Base-by-base conservation (phyloP, 2,888 invertebrate genomes). In the Leptinotarsa juncta region DNA sequence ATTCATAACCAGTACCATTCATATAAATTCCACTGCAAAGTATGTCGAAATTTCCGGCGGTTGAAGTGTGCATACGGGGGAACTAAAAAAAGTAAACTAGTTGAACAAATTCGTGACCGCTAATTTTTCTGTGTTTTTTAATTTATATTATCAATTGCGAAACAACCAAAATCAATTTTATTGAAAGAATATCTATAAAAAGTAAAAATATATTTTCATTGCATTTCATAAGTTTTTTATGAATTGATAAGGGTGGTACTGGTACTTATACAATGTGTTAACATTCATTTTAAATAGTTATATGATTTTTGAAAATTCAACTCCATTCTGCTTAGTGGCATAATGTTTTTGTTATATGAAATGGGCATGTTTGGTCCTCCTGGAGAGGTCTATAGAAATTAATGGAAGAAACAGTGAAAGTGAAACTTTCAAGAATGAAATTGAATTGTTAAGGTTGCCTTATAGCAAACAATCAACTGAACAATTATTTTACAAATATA, bases 401-500 rank as follows among this genome's bases (percentile, higher is more conserved):
- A n/a, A 16, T 26, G 12, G 12, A 57, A 10, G 20, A 57, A 57
- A 7, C 15, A 15, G 20, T 26, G 4, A 57, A 26, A 4, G 14
- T 57, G 4, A 18, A 57, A 57, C 32, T 26, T 16, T 32, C 16
- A 26, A 15, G 62, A 42, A 62, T 18, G 62, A 42, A 32, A 32
- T 62, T 62, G 18, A 32, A 62, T 62, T n/a, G n/a, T 62, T 42
- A 0, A 32, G 5, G 32, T 12, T 62, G 15, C 10, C 7, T 2
- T 32, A 62, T n/a, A 62, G 12, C 5, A n/a, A 53, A n/a, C 7
- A 53, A 32, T 14, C 67, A 67, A 74, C 49, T 49, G 57, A 26
- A 66, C 71, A 16, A 65, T 66, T 26, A 51, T 71, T 75, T 72
- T 75, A 75, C 75, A 75, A 70, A 53, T 72, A 67, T 75, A 14